A percentile compares a stretch with the other conserved stretches of the same genome.
phyloP scores from a whole-genome alignment of 2,113 vertebrate species.

The Melanocharis versteri region DNA sequence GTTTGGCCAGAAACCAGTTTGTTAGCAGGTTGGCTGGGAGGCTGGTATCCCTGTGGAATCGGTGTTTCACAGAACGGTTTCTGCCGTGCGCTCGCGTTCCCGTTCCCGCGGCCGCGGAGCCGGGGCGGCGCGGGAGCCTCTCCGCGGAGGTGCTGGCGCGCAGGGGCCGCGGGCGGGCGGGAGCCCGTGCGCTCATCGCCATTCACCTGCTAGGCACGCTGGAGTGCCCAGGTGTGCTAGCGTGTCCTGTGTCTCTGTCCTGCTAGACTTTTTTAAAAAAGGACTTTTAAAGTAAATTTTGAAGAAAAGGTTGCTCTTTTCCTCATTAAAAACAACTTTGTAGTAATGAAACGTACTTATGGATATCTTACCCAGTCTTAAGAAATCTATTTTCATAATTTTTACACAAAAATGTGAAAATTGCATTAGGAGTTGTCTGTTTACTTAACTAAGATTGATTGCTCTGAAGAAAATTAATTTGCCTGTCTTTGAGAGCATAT shows the following conservation, averaged over 20 bases:
- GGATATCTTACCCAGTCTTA: neutral
- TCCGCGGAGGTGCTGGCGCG: neutral
- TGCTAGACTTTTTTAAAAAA: neutral
- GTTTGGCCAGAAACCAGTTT: neutral
- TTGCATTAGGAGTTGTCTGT: neutral
- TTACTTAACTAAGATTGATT: neutral
- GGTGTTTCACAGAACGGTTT: neutral
- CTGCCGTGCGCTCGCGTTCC: neutral
- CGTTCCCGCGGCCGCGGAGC: fast-evolving
- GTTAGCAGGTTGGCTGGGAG: neutral
- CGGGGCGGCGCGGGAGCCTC: fast-evolving
- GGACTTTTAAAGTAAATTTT: neutral
- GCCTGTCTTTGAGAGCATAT: neutral
- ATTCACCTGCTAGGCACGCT: fast-evolving
- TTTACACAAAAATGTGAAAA: neutral
- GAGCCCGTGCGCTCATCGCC: no score
- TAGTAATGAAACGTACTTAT: neutral
- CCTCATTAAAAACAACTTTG: neutral
- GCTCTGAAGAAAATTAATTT: neutral
- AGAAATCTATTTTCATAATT: neutral
- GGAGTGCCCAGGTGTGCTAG: no score
- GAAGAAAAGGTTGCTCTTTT: neutral
- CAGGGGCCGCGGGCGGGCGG: no score
- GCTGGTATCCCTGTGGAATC: neutral
- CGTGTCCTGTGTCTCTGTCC: neutral